phyloP scores from a whole-genome alignment of 2,797 vertebrate genomes.

The Sorex maritimensis region DNA sequence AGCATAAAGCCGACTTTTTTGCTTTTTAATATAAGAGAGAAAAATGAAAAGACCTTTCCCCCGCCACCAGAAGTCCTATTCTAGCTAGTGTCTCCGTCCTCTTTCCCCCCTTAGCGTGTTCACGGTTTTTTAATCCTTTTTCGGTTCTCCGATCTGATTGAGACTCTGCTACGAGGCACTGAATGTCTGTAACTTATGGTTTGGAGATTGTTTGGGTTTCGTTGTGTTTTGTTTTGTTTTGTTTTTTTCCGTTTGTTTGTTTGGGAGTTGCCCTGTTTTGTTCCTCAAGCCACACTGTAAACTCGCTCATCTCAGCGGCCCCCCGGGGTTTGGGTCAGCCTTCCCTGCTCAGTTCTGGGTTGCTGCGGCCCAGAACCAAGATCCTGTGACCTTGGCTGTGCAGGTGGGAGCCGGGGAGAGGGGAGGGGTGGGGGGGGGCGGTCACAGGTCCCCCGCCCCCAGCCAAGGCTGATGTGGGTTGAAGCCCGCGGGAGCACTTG shows the following conservation, averaged over 20 bases:
- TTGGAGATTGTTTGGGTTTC: conserved; percentile 59
- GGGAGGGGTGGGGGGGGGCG: background rate
- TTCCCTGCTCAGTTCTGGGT: conserved; percentile 33
- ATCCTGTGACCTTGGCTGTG: background rate
- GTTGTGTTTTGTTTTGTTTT: background rate
- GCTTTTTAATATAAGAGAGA: conserved; percentile 83
- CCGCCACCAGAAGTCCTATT: conserved; percentile 20
- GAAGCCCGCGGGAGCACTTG: conserved; percentile 85
- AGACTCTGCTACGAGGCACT: conserved; percentile 86
- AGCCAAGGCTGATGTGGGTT: conserved; percentile 70
- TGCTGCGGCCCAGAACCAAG: background rate
- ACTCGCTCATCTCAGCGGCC: conserved; percentile 87
- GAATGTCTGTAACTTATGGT: conserved; percentile 79
- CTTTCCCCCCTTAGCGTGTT: conserved; percentile 75
- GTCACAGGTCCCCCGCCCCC: conserved; percentile 53
- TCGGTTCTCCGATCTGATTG: conserved; percentile 77
- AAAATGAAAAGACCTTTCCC: conserved; percentile 72
- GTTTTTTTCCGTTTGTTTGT: background rate
- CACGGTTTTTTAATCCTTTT: conserved; percentile 67
- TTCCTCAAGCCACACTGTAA: conserved; percentile 85
- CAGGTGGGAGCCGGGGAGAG: conserved; percentile 51
- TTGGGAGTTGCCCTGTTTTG: conserved; percentile 20
- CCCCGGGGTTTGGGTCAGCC: conserved; percentile 38
- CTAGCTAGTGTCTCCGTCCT: conserved; percentile 76
- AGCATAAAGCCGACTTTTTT: conserved; percentile 77